Evolutionary conservation across 2,888 invertebrate genomes (phyloP), one percentile per base, ranked within the genome.

Genomic region (Beris chalybata): DNA sequence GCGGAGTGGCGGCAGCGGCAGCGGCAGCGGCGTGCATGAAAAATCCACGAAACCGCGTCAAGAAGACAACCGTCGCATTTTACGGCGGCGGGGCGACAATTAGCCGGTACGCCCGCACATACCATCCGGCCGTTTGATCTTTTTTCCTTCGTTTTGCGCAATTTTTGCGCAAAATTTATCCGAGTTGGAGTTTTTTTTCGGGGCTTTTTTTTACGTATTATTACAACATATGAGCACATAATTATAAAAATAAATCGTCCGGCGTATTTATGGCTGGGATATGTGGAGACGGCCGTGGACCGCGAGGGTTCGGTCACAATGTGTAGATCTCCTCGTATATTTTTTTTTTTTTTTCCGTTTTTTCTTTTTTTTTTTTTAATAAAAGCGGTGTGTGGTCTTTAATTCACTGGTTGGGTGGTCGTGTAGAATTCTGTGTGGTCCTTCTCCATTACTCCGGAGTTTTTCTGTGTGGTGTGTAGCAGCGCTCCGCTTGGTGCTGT

Each of bases 371-470:
- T 67, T 69, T 65, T 67, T 66, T 67, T 52, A 70, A 71, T 70
- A 70, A 67, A 71, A 63, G 64, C 70, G 68, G 72, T 72, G 72
- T 72, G 72, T 72, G 72, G 72, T 72, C 72, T 71, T 69, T 61
- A 68, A 72, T 72, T 72, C 68, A 69, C 71, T 69, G 70, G 69
- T 69, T 72, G 72, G 72, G 72, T 72, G 72, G 72, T 72, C 72
- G 72, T 68, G 69, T 70, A 72, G 66, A 69, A 72, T 71, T 72
- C 72, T 72, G 72, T 72, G 72, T 72, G 72, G 72, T 72, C 72
- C 68, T 71, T 71, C 72, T 72, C 71, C 72, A 72, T 72, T 72
- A 72, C 71, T 71, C 50, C 61, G 61, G 71, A 71, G 70, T 71
- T 67, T 68, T 67, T 72, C 68, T 72, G 70, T 67, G 70, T 50